These are phyloP conservation scores for Agrotis segetum DNA, from an alignment of 2,888 invertebrate genomes.

Conservation along the genomic window DNA sequence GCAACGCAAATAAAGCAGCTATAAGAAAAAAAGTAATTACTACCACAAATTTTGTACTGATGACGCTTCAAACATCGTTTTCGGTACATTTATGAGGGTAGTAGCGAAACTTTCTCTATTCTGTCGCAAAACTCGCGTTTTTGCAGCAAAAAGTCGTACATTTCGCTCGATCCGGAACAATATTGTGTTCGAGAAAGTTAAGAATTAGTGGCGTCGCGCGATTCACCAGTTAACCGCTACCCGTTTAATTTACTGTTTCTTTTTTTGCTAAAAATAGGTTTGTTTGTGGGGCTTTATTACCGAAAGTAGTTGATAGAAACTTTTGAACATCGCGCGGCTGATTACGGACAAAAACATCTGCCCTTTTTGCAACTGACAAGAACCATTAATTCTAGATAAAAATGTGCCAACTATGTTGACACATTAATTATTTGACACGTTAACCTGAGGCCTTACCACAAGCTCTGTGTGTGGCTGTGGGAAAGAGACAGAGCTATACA, in stretches of 20 bases:
- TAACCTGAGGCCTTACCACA: too few relatives aligned
- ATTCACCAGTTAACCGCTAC: conserved; percentile 35
- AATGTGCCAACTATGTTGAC: too few relatives aligned
- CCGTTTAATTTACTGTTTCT: conserved; percentile 44
- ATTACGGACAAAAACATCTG: background rate
- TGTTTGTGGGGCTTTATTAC: conserved; percentile 38
- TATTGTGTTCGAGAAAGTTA: conserved; percentile 39
- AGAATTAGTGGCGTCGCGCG: conserved; percentile 40
- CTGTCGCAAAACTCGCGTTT: conserved; percentile 13
- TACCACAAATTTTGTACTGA: background rate
- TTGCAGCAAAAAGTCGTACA: conserved; percentile 13
- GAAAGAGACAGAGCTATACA: too few relatives aligned
- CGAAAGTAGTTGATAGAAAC: conserved; percentile 26
- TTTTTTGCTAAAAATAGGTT: conserved; percentile 45
- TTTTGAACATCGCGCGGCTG: conserved; percentile 7
- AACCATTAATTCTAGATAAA: too few relatives aligned
- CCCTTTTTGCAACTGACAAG: background rate
- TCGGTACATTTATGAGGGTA: conserved; percentile 19
- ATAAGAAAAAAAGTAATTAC: background rate
- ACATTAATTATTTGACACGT: too few relatives aligned
- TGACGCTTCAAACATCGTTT: conserved; percentile 31
- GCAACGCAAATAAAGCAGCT: background rate
- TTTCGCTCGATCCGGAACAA: conserved; percentile 27
- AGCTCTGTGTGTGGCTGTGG: too few relatives aligned
- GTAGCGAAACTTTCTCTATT: conserved; percentile 11